Conservation (phyloP, 2,797 vertebrate genomes). For the Nannoperca australis region DNA sequence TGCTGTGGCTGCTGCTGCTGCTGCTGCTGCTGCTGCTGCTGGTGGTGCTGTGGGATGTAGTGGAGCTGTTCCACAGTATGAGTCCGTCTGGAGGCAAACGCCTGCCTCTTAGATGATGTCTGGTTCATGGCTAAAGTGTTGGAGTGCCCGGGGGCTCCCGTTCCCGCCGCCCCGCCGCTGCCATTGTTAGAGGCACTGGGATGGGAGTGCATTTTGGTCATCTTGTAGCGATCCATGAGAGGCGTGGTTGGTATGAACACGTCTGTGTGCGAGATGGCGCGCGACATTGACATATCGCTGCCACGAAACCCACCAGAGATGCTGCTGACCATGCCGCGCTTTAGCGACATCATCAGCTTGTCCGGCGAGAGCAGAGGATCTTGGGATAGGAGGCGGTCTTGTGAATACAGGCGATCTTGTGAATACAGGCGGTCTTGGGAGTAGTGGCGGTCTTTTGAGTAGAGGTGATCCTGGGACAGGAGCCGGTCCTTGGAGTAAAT, state of each 20-base stretch:
- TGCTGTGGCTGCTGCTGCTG: slow-evolving; percentile 91
- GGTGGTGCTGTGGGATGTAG: slow-evolving; percentile 93
- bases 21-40: slow-evolving; percentile 83
- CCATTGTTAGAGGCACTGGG: slow-evolving; percentile 97
- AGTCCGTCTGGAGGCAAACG: slow-evolving; percentile 96
- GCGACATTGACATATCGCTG: slow-evolving; percentile 89
- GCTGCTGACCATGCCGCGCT: slow-evolving; percentile 85
- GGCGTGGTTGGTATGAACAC: slow-evolving; percentile 97
- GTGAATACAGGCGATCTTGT: slow-evolving; percentile 95
- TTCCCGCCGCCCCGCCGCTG: slow-evolving; percentile 32
- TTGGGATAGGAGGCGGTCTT: slow-evolving; percentile 89
- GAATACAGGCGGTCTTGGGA: slow-evolving; percentile 86
- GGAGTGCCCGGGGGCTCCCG: slow-evolving; percentile 75
- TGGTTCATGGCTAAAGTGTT: slow-evolving; percentile 95
- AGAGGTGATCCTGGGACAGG: slow-evolving; percentile 90
- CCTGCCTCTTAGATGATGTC: slow-evolving; percentile 95
- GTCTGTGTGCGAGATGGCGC: slow-evolving; percentile 96
- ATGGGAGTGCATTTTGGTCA: slow-evolving; percentile 99
- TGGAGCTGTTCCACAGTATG: slow-evolving; percentile 98
- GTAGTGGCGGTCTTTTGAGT: slow-evolving; percentile 84
- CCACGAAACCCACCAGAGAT: slow-evolving; percentile 83
- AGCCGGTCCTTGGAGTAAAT: slow-evolving; percentile 94
- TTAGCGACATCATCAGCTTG: slow-evolving; percentile 92
- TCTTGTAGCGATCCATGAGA: slow-evolving; percentile 97
- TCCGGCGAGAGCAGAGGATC: slow-evolving; percentile 97